Percentiles rank a stretch among this genome's conserved stretches.
Evolutionary conservation across 2,888 invertebrate species (phyloP).

Genomic region (Lamellibrachia columna): DNA sequence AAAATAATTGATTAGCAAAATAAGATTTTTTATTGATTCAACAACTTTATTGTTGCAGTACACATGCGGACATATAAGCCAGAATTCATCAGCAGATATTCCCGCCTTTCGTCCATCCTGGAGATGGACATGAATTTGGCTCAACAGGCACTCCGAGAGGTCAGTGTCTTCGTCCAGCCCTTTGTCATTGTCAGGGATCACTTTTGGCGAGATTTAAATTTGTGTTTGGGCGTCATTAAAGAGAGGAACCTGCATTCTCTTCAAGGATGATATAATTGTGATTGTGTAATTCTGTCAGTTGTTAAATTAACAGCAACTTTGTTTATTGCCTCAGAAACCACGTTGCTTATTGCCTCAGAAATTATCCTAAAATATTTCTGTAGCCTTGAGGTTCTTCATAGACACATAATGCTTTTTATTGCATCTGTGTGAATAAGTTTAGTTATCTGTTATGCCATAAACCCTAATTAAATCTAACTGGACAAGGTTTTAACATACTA

Average conservation of each 20-base stretch:
- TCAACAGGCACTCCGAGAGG: conserved; percentile 89
- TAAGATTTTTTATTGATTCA: conserved; percentile 27
- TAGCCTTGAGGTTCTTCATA: background rate
- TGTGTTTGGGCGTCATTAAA: background rate
- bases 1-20: background rate
- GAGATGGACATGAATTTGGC: conserved; percentile 92
- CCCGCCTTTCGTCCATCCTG: conserved; percentile 89
- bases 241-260: background rate
- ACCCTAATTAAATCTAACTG: background rate
- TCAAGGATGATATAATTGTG: background rate
- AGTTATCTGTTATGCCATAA: background rate
- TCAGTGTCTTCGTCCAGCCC: conserved; percentile 47
- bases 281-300: background rate
- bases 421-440: background rate
- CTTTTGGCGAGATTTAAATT: background rate
- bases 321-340: no score
- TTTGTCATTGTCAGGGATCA: background rate
- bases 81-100: conserved; percentile 89
- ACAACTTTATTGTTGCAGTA: conserved; percentile 79
- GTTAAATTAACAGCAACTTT: no score
- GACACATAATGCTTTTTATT: background rate
- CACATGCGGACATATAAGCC: conserved; percentile 93
- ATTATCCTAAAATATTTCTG: background rate
- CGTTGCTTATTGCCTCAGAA: background rate
- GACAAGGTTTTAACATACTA: background rate